These are phyloP conservation scores for Copidosoma floridanum DNA, from an alignment of 1,140 invertebrate genomes.

Conservation along the genomic window DNA sequence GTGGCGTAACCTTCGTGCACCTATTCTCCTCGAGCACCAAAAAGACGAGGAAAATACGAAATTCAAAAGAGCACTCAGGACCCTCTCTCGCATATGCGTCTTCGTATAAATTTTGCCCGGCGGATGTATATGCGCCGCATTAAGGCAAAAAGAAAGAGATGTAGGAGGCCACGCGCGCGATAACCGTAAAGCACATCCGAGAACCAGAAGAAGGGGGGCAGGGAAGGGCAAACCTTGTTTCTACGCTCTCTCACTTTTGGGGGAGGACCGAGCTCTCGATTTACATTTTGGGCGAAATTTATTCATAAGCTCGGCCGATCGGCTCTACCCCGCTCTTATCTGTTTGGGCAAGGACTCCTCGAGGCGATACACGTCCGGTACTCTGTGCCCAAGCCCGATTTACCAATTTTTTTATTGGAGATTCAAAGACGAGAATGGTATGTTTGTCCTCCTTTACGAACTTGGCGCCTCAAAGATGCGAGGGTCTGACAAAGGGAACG, in stretches of 20 bases:
- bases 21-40: no score
- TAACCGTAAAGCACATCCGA: background rate
- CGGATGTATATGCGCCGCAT: no score
- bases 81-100: background rate
- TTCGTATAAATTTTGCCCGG: background rate
- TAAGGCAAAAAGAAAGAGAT: background rate
- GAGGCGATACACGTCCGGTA: background rate
- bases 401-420: constrained; percentile 12
- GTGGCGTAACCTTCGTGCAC: no score
- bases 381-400: background rate
- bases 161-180: no score
- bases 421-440: no score
- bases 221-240: no score
- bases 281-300: constrained; percentile 17
- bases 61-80: constrained; percentile 17
- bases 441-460: no score
- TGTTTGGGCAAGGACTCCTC: background rate
- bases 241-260: no score
- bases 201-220: no score
- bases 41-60: background rate
- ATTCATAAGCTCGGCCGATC: constrained; percentile 4
- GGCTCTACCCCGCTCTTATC: background rate
- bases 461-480: background rate
- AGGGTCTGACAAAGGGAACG: no score
- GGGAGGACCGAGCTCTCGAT: no score